A percentile compares a stretch with the other conserved stretches of the same genome.
These are phyloP conservation scores for Okapia johnstoni DNA, from an alignment of 2,113 vertebrate species.

Conservation along the genomic window DNA sequence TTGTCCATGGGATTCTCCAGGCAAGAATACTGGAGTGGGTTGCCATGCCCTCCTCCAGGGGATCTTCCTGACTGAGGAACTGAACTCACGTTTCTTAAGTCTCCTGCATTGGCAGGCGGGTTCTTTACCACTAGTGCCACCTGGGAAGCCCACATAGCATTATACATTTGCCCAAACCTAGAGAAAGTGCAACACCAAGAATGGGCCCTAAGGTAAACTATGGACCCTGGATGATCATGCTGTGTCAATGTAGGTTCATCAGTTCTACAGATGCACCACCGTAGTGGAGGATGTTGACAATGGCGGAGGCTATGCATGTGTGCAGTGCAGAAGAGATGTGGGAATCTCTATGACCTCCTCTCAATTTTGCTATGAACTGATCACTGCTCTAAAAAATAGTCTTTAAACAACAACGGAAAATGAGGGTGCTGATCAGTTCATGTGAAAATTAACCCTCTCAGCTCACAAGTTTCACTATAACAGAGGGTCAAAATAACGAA, in stretches of 20 bases:
- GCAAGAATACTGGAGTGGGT: background rate
- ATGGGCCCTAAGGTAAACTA: background rate
- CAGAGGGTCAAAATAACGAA: background rate
- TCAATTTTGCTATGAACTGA: background rate
- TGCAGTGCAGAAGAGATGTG: background rate
- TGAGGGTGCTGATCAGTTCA: fast-evolving
- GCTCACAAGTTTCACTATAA: conserved; percentile 37
- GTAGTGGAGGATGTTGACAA: fast-evolving
- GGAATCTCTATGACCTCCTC: background rate
- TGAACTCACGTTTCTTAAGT: background rate
- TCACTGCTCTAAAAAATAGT: background rate
- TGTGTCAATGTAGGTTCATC: fast-evolving
- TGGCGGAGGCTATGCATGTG: fast-evolving
- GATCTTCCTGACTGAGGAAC: background rate
- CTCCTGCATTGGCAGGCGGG: background rate
- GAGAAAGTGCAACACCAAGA: background rate
- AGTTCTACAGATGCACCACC: fast-evolving
- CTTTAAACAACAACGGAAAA: background rate
- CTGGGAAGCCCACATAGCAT: background rate
- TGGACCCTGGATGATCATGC: too few species aligned
- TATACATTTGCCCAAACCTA: background rate
- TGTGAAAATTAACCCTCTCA: background rate
- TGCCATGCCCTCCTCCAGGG: background rate
- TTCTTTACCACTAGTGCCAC: background rate
- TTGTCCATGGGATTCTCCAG: background rate